Conservation (phyloP, 2,888 invertebrate species). For the Hermodice carunculata region DNA sequence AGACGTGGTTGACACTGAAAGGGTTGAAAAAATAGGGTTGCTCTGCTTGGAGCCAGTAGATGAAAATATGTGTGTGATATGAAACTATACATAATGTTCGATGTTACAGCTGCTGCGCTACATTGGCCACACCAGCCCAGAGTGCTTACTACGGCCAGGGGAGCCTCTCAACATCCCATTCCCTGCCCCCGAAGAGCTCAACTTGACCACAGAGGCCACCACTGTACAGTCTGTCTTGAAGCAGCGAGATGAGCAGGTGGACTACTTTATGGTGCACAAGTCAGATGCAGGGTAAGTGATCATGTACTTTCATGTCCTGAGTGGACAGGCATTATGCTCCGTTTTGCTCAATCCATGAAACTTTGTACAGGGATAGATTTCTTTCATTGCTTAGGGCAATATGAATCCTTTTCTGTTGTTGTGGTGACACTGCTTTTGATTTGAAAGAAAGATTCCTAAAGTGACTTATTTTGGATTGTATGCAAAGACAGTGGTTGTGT, state of each 20-base stretch:
- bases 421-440: background rate
- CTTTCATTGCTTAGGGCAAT: background rate
- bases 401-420: background rate
- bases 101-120: conserved; percentile 83
- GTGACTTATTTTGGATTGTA: no score
- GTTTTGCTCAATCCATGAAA: no score
- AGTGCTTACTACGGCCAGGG: conserved; percentile 80
- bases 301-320: no score
- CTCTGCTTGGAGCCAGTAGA: no score
- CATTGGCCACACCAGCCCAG: conserved; percentile 92
- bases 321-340: no score
- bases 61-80: no score
- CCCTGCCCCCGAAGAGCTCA: conserved; percentile 73
- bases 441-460: background rate
- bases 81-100: background rate
- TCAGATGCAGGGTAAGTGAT: conserved; percentile 53
- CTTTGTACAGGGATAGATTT: no score
- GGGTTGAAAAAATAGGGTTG: no score
- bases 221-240: conserved; percentile 87
- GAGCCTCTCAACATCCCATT: conserved; percentile 85
- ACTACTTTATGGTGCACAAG: conserved; percentile 67
- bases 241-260: conserved; percentile 87
- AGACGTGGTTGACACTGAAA: no score
- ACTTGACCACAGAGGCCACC: conserved; percentile 81
- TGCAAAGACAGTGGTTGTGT: no score